These are phyloP conservation scores for Phyllotis vaccarum DNA, from an alignment of 2,797 vertebrate species.

Conservation along the genomic window DNA sequence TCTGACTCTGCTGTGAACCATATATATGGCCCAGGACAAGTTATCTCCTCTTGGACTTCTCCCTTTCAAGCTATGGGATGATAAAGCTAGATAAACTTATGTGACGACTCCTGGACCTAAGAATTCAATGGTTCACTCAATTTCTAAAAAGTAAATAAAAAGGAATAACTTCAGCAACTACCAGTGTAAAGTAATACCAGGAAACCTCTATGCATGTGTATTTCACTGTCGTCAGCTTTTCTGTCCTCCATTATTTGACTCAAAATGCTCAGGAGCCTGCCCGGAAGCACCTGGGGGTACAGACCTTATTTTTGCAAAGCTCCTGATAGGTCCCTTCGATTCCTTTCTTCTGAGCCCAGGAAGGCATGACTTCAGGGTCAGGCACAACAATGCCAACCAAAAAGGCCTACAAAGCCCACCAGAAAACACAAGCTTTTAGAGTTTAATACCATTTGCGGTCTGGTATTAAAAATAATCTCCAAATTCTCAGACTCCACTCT, in stretches of 20 bases:
- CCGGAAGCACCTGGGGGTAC: not conserved
- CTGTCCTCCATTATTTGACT: not conserved
- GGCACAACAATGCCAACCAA: constrained; percentile 98
- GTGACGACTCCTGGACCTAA: not conserved
- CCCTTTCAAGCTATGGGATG: not conserved
- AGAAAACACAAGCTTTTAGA: constrained; percentile 53
- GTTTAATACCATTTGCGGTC: not conserved
- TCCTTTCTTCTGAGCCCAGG: constrained; percentile 96
- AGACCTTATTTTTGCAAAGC: constrained; percentile 94
- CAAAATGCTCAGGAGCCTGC: not conserved
- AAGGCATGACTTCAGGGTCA: constrained; percentile 95
- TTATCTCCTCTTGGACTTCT: not conserved
- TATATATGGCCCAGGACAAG: not conserved
- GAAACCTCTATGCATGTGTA: not conserved
- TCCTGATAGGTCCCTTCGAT: constrained; percentile 93
- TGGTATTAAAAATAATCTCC: not conserved
- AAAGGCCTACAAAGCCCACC: constrained; percentile 91
- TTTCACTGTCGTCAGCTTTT: not conserved
- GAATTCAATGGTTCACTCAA: not conserved
- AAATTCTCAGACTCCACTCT: constrained; percentile 26
- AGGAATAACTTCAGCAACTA: constrained; percentile 1
- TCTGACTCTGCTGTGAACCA: not conserved
- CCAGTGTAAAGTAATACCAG: not conserved
- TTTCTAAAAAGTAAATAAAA: constrained; percentile 35
- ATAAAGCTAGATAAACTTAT: not conserved